Base-by-base conservation (phyloP, 92 coral and sea anemone genomes). In the Epizoanthus ramosus region DNA sequence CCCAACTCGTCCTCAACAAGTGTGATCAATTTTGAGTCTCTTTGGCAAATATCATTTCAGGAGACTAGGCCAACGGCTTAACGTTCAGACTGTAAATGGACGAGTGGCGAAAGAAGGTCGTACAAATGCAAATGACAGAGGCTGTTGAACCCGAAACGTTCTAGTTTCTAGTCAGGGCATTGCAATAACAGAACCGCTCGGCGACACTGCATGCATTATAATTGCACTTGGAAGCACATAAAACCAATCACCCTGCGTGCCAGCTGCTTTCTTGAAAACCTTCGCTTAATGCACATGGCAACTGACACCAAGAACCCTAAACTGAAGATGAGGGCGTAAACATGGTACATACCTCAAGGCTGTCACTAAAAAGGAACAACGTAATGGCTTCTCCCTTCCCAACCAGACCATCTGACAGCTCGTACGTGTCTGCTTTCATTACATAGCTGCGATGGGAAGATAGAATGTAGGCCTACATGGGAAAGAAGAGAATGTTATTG, bases 341-440 rank as follows among this genome's bases (percentile, higher is more conserved):
- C 57, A 71, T 22, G 14, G 5, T 28, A 45, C 79, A 2, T 82
- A 94, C 99, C 98, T 97, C 99, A 35, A 97, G 87, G 65, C 99
- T 97, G 73, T 97, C 99, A 76, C 92, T 94, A 73, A 97, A 97
- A n/a, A 97, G 86, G 86, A 97, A 97, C 43, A 97, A 86, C 1
- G 98, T 97, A 53, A 97, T 94, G 37, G 99, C 93, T 66, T 97
- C 97, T 58, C 97, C 96, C 79, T 97, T 97, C 31, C 99, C 99
- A 60, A 90, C 85, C 54, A 97, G 73, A 13, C 92, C 95, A 60
- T 97, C 99, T 19, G 97, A 89, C 74, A 97, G 88, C 76, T 97
- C 99, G 39, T 90, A 94, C 4, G 95, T 95, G 73, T 97, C 99
- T 25, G 84, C 95, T 82, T 94, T 97, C 25, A 98, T 85, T 41